Percentiles rank a stretch among this genome's conserved stretches.
Evolutionary conservation across 1,140 invertebrate species (phyloP).

Genomic region (Pachyrhynchus sulphureomaculatus): DNA sequence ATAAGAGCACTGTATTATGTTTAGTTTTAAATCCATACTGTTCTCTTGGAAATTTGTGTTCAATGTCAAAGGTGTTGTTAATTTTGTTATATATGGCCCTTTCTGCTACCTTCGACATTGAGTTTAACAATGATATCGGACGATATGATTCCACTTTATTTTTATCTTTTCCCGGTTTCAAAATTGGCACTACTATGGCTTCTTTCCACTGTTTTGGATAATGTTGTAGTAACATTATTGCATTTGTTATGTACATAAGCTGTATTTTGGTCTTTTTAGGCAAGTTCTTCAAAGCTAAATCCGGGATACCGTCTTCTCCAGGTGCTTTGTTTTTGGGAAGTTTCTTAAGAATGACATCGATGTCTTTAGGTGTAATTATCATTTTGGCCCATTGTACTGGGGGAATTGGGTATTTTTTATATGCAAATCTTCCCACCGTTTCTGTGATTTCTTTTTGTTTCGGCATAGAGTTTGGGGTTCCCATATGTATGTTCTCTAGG

Average conservation of each 20-base stretch:
- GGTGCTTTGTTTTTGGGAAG: slow-evolving; percentile 39
- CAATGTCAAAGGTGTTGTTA: background rate
- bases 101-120: slow-evolving; percentile 28
- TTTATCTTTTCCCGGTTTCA: slow-evolving; percentile 26
- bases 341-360: background rate
- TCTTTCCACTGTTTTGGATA: slow-evolving; percentile 31
- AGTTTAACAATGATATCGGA: slow-evolving; percentile 20
- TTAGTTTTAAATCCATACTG: slow-evolving; percentile 26
- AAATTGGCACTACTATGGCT: slow-evolving; percentile 15
- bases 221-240: slow-evolving; percentile 9
- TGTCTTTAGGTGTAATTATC: background rate
- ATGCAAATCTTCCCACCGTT: background rate
- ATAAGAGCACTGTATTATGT: background rate
- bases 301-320: slow-evolving; percentile 43
- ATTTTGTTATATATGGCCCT: slow-evolving; percentile 17
- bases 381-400: background rate
- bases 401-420: background rate
- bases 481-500: background rate
- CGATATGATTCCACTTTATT: slow-evolving; percentile 12
- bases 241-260: slow-evolving; percentile 38
- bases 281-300: slow-evolving; percentile 45
- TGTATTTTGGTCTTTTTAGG: slow-evolving; percentile 40
- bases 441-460: background rate
- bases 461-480: background rate
- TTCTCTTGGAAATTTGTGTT: slow-evolving; percentile 1